These are phyloP conservation scores for Diacarnus erythraeanus DNA, from an alignment of 37 sponge, comb jelly and placozoan genomes.

Conservation along the genomic window DNA sequence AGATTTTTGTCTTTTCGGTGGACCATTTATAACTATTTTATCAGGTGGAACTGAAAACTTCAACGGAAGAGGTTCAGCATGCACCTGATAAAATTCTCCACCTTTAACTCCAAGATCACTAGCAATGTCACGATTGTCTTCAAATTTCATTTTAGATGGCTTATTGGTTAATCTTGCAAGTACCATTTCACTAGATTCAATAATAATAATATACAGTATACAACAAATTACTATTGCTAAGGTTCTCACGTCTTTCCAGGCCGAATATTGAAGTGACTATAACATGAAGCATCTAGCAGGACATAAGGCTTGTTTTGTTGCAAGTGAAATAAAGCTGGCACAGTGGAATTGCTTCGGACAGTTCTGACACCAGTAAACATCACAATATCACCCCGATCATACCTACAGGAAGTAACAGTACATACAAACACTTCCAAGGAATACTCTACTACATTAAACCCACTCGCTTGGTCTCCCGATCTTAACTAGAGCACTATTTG, in stretches of 20 bases:
- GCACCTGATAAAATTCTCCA: conserved; percentile 34
- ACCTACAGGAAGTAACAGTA: conserved; percentile 13
- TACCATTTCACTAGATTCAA: not conserved
- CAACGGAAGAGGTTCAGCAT: conserved; percentile 21
- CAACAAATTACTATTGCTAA: not conserved
- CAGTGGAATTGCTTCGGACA: conserved; percentile 2
- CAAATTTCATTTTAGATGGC: conserved; percentile 18
- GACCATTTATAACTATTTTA: not conserved
- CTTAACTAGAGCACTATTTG: conserved; percentile 11
- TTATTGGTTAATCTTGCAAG: conserved; percentile 20
- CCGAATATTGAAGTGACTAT: conserved; percentile 18
- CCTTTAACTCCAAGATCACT: not conserved
- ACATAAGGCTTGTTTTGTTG: conserved; percentile 46
- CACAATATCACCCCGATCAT: conserved; percentile 35
- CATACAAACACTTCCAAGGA: not conserved
- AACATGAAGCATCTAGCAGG: conserved; percentile 23
- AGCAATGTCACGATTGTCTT: conserved; percentile 21
- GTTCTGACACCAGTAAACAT: conserved; percentile 30
- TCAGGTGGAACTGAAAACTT: conserved; percentile 17
- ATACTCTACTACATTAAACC: not conserved
- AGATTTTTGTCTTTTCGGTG: too few relatives aligned
- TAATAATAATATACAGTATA: not conserved
- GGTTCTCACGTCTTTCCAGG: conserved; percentile 18
- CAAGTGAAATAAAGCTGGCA: conserved; percentile 29
- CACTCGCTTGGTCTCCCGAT: conserved; percentile 23